phyloP scores from a whole-genome alignment of 2,797 vertebrate genomes.

The Falco naumanni region DNA sequence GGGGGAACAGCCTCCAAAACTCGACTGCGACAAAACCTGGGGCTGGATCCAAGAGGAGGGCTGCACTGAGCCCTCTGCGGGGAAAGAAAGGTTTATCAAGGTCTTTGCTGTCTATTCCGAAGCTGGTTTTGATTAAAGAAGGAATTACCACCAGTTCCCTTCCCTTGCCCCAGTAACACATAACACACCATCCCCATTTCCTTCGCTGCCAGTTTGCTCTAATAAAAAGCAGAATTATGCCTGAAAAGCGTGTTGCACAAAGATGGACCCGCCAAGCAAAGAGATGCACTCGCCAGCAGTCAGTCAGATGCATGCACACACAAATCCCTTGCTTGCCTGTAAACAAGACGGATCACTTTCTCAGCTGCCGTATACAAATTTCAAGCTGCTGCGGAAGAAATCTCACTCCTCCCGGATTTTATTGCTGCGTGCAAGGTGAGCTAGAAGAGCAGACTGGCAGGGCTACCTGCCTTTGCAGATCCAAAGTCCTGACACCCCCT shows the following conservation, averaged over 20 bases:
- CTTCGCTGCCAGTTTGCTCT: slow-evolving; percentile 40
- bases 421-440: neutral
- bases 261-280: neutral
- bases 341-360: neutral
- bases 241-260: slow-evolving; percentile 33
- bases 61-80: neutral
- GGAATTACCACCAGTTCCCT: slow-evolving; percentile 33
- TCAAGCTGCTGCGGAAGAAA: neutral
- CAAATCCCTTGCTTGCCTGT: neutral
- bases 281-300: neutral
- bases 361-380: neutral
- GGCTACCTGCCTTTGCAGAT: neutral
- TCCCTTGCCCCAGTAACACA: slow-evolving; percentile 42
- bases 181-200: slow-evolving; percentile 16
- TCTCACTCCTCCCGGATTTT: neutral
- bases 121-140: slow-evolving; percentile 47
- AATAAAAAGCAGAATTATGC: slow-evolving; percentile 64
- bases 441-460: neutral
- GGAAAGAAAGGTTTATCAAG: slow-evolving; percentile 53
- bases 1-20: neutral
- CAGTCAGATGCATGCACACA: neutral
- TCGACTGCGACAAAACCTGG: neutral
- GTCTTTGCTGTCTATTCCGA: slow-evolving; percentile 25
- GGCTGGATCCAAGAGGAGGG: neutral
- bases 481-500: neutral